Evolutionary conservation across 2,797 vertebrate genomes (phyloP), one percentile per base, ranked within the genome.

Genomic region (Darevskia nairensis): DNA sequence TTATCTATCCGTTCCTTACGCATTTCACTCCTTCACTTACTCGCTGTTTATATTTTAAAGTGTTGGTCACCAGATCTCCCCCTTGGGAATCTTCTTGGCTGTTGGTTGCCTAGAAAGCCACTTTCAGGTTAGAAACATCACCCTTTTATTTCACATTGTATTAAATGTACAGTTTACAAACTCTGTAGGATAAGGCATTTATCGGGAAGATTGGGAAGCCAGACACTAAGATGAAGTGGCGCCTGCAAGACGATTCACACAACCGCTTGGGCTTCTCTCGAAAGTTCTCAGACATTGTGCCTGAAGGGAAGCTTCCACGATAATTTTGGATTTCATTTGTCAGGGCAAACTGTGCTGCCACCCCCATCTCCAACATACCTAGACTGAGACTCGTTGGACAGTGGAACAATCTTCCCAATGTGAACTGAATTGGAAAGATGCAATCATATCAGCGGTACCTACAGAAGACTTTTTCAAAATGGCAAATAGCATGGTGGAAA

Each of bases 91-190:
- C 90, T 82, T 71, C 39, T 76, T 80, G 81, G 80, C 44, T 75
- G 3, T 78, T 39, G 8, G n/a, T 92, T 69, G n/a, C 69, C 66
- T 61, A 68, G 71, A 85, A 39, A 92, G 50, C 64, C 71, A 86
- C 85, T 83, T 90, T 90, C 87, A 94, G 86, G 89, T 81, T 85
- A 11, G 81, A 84, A 84, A 90, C 79, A 86, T 86, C 85, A 90
- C 0, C 0, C 39, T 93, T 87, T 92, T 88, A 82, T 86, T 89
- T 86, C 71, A 75, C 88, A 59, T 86, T 89, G 72, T 59, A 69
- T 92, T 91, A 75, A 88, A 88, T 69, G 91, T 81, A 86, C 83
- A 90, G 90, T 90, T 93, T 93, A 85, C 90, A 89, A 86, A 87
- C 88, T 89, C 78, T 59, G 79, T 55, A 85, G 50, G 32, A 89